phyloP scores from a whole-genome alignment of 2,888 invertebrate species.

The Globia sparganii region DNA sequence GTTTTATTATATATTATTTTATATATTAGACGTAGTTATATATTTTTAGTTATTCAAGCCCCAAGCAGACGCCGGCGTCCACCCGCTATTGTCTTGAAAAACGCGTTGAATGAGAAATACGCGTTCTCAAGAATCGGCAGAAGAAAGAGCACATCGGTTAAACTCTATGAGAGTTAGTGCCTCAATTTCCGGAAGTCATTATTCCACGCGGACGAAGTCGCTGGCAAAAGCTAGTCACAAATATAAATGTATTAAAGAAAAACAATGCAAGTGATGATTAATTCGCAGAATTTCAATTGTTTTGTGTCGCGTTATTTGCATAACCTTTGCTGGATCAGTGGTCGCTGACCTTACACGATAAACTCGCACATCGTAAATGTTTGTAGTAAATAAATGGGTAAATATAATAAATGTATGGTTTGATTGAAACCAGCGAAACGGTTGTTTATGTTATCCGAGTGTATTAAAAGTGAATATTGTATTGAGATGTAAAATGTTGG shows the following conservation, averaged over 20 bases:
- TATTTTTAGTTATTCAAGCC: no score
- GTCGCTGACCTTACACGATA: slow-evolving; percentile 36
- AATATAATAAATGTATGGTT: slow-evolving; percentile 13
- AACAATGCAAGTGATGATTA: background rate
- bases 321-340: slow-evolving; percentile 21
- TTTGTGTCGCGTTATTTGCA: slow-evolving; percentile 14
- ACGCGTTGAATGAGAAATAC: no score
- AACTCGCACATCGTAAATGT: background rate
- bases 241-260: background rate
- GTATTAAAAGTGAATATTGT: slow-evolving; percentile 7
- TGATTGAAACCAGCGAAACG: slow-evolving; percentile 47
- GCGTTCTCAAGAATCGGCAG: no score
- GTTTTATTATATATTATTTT: no score
- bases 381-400: slow-evolving; percentile 38
- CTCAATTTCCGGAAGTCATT: no score
- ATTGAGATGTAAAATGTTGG: slow-evolving; percentile 30
- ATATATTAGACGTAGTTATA: no score
- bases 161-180: no score
- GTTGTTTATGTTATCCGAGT: slow-evolving; percentile 24
- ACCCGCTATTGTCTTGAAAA: no score
- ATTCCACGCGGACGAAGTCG: no score
- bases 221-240: no score
- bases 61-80: no score
- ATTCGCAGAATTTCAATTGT: slow-evolving; percentile 34
- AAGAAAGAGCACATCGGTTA: no score